Evolutionary conservation across 37 sponge, comb jelly and placozoan species (phyloP), one percentile per base, ranked within the genome.

Genomic region (Aplysina aerophoba): DNA sequence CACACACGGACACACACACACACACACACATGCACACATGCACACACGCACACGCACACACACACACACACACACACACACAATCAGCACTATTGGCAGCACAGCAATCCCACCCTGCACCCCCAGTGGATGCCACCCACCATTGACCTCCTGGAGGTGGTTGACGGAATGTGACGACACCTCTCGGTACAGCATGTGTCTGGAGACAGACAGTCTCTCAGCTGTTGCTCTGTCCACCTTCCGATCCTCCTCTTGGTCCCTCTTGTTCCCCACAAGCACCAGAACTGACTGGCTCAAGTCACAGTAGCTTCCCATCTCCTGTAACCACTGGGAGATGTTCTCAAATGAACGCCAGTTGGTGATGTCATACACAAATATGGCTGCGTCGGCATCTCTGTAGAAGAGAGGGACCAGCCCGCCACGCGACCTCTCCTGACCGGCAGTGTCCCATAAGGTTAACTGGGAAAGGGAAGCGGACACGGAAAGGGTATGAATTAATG

Each of bases 331-430:
- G 15, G 21, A 2, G 21, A 75, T 36, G 53, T 44, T 41, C 24
- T 3, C 8, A 36, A 75, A 75, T 4, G 78, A 75, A 19, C 3
- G 4, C 3, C n/a, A 44, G 53, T 50, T 24, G 13, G 78, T 75
- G 1, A 75, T 36, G 54, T 75, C 78, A 75, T 75, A 75, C 3
- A 75, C 54, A 40, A 75, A 50, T 36, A 75, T 44, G 53, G 78
- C 78, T 24, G 78, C 78, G 50, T 75, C 78, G 78, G 78, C 78
- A 36, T 44, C 78, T 31, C 78, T 53, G 78, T 75, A 75, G 20
- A 75, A 53, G 24, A 75, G 37, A 15, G 78, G 78, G 38, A 75
- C 54, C 78, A 75, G 25, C 1, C 78, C 78, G 3, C 78, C 53
- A 4, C 54, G 44, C 28, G 35, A 34, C 4, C 78, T 40, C 78